Evolutionary conservation across 2,797 vertebrate genomes (phyloP).

Genomic region (Masticophis lateralis): DNA sequence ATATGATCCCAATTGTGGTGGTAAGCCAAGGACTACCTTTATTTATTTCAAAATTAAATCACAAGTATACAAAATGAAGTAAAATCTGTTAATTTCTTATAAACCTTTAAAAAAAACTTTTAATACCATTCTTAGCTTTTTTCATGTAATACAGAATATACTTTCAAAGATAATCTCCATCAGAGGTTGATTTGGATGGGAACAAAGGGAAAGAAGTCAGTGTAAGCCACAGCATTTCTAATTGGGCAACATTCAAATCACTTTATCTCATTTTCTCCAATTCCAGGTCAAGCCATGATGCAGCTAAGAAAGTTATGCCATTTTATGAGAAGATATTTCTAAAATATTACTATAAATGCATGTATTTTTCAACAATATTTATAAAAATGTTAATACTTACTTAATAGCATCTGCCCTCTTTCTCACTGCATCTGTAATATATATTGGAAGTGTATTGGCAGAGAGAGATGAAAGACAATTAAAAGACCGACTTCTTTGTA

Average conservation of each 20-base stretch:
- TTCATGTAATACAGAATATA: background rate
- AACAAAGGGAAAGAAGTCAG: background rate
- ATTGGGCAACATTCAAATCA: background rate
- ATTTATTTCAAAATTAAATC: background rate
- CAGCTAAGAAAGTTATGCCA: background rate
- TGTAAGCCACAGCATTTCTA: background rate
- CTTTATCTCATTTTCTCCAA: background rate
- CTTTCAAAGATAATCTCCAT: background rate
- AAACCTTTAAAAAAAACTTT: background rate
- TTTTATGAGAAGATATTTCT: background rate
- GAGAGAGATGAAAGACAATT: constrained; percentile 83
- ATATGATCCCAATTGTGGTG: background rate
- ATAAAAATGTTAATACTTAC: constrained; percentile 68
- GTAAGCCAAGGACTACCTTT: background rate
- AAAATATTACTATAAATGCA: background rate
- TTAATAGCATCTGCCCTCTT: constrained; percentile 84
- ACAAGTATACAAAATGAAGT: background rate
- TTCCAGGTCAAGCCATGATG: background rate
- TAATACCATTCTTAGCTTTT: background rate
- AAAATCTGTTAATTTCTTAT: background rate
- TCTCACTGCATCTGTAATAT: constrained; percentile 87
- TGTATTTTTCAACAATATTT: background rate
- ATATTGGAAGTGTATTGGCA: constrained; percentile 85
- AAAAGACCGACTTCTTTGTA: constrained; percentile 78
- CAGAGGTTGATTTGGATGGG: background rate